A percentile compares a stretch with the other conserved stretches of the same genome.
Conservation (phyloP, 2,888 invertebrate genomes). For the Stenolophus ochropezus region DNA sequence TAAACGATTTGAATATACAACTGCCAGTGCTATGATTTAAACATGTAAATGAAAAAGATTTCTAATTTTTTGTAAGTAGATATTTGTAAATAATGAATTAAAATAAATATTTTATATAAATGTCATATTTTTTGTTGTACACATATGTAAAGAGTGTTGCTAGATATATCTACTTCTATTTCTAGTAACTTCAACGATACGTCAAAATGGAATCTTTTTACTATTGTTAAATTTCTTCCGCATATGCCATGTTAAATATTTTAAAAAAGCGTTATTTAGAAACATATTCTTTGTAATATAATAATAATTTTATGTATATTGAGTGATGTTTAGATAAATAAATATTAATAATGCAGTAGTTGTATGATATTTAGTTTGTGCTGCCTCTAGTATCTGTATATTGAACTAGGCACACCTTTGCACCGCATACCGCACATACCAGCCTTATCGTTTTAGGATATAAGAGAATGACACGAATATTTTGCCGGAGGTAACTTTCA, state of each 20-base stretch:
- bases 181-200: not conserved
- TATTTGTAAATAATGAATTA: conserved; percentile 17
- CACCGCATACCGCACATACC: conserved; percentile 27
- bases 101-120: conserved; percentile 6
- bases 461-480: not conserved
- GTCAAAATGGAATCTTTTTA: not conserved
- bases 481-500: not conserved
- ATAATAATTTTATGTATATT: not conserved
- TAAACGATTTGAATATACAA: not conserved
- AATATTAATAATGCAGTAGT: not conserved
- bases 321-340: not conserved
- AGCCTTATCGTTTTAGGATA: not conserved
- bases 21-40: not conserved
- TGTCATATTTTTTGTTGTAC: not conserved
- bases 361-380: not conserved
- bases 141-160: not conserved
- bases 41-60: conserved; percentile 10
- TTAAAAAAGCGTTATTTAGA: too few relatives aligned
- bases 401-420: conserved; percentile 13
- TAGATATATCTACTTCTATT: not conserved
- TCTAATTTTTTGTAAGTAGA: not conserved
- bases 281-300: too few relatives aligned
- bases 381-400: conserved; percentile 22
- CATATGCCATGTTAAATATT: too few relatives aligned
- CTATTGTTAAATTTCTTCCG: not conserved